Evolutionary conservation across 2,113 vertebrate genomes (phyloP).

Genomic region (Nycticorax nycticorax): DNA sequence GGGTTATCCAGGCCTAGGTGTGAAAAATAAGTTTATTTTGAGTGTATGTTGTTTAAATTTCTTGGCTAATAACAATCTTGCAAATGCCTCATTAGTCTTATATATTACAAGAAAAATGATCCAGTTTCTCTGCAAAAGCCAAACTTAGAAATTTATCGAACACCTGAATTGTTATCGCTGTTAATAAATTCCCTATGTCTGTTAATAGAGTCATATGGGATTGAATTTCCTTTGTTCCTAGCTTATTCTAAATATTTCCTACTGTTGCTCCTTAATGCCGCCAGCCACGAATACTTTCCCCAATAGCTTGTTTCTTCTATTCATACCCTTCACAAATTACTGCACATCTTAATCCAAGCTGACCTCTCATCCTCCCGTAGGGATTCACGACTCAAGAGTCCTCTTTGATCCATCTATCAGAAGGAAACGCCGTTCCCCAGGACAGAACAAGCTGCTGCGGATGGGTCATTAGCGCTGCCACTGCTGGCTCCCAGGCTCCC

Average conservation of each 20-base stretch:
- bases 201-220: background rate
- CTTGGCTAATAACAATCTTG: background rate
- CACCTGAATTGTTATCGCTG: background rate
- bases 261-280: background rate
- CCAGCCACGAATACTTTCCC: background rate
- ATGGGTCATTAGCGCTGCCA: background rate
- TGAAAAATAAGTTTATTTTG: background rate
- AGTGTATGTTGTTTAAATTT: background rate
- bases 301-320: background rate
- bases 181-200: background rate
- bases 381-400: background rate
- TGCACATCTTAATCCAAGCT: background rate
- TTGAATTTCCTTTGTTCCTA: slow-evolving; percentile 1
- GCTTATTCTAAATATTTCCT: slow-evolving; percentile 4
- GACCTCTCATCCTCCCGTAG: background rate
- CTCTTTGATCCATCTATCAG: background rate
- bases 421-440: fast-evolving
- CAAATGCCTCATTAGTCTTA: background rate
- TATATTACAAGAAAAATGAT: background rate
- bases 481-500: background rate
- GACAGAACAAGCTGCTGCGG: fast-evolving
- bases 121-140: background rate
- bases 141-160: background rate
- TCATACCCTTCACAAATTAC: background rate
- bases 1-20: background rate